Percentiles rank a stretch among this genome's conserved stretches.
Conservation (phyloP, 2,113 vertebrate species). For the Oreamnos americanus region DNA sequence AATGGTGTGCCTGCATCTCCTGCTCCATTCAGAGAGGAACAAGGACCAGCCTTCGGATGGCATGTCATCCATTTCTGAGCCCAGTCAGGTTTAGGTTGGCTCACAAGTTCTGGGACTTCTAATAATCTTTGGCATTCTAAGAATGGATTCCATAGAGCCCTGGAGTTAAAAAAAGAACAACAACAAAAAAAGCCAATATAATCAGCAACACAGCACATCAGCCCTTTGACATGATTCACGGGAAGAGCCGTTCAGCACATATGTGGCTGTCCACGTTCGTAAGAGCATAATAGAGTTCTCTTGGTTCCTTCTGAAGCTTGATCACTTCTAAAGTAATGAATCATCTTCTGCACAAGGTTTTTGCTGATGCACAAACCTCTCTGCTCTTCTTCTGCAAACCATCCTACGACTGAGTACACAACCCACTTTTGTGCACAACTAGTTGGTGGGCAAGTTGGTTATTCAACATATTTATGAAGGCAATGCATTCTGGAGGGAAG, state of each 20-base stretch:
- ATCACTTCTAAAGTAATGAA: constrained; percentile 28
- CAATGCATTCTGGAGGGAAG: not conserved
- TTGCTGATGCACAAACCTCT: not conserved
- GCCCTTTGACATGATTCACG: not conserved
- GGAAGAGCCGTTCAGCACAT: not conserved
- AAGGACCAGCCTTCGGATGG: not conserved
- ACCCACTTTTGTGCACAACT: not conserved
- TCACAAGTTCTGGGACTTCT: not conserved
- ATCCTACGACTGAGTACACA: not conserved
- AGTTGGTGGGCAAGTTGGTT: not conserved
- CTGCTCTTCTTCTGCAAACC: not conserved
- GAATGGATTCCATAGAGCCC: constrained; percentile 30
- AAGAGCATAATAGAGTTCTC: not conserved
- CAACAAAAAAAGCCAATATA: not conserved
- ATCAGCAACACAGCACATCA: not conserved
- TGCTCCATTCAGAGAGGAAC: not conserved
- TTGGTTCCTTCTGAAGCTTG: not conserved
- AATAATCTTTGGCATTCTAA: constrained; percentile 29
- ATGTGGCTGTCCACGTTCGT: not conserved
- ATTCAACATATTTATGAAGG: not conserved
- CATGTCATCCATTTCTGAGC: not conserved
- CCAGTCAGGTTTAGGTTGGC: constrained; percentile 14
- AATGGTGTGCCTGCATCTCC: not conserved
- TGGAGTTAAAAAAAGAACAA: not conserved
- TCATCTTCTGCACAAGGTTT: not conserved